Conservation (phyloP, 2,888 invertebrate species). For the Pollenia labialis region DNA sequence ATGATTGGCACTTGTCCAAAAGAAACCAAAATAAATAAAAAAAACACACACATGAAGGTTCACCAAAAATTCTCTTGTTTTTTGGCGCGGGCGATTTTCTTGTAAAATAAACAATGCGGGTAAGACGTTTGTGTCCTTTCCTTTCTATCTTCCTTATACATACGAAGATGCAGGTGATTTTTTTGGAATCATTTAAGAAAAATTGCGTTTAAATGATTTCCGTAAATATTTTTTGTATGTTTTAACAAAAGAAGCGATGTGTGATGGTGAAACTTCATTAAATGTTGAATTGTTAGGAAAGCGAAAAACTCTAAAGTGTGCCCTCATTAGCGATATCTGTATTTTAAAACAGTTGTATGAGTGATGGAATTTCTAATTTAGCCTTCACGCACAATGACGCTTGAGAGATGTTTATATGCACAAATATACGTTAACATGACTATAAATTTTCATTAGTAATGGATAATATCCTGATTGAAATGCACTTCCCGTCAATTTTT, state of each 20-base stretch:
- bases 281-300: constrained; percentile 31
- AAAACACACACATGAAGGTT: constrained; percentile 3
- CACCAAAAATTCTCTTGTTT: constrained; percentile 34
- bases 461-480: not conserved
- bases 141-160: not conserved
- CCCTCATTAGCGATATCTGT: constrained; percentile 37
- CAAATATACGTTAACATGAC: not conserved
- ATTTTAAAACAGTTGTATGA: not conserved
- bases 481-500: too few relatives aligned
- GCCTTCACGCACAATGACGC: not conserved
- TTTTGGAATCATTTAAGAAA: constrained; percentile 37
- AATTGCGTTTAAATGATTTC: constrained; percentile 65
- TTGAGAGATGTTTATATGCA: not conserved
- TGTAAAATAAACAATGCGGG: constrained; percentile 65
- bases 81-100: constrained; percentile 72
- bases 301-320: constrained; percentile 21
- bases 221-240: constrained; percentile 1
- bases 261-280: constrained; percentile 24
- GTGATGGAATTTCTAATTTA: not conserved
- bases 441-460: constrained; percentile 4
- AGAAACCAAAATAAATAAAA: constrained; percentile 27
- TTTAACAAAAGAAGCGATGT: constrained; percentile 40
- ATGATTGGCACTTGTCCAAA: constrained; percentile 72
- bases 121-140: constrained; percentile 23
- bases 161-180: constrained; percentile 62